These are phyloP conservation scores for Cryptocephalus primarius DNA, from an alignment of 2,888 invertebrate species.

Conservation along the genomic window DNA sequence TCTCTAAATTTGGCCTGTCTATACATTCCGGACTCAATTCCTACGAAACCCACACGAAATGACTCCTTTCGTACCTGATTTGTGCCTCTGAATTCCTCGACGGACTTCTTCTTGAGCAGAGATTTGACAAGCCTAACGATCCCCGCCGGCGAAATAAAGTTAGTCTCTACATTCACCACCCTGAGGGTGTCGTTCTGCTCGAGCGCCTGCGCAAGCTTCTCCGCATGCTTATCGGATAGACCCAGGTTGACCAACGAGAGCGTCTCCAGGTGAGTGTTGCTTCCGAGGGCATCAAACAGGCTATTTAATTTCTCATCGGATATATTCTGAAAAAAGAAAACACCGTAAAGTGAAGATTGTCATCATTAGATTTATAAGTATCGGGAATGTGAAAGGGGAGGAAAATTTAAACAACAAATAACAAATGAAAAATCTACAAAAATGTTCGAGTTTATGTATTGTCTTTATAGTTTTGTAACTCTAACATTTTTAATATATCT, in stretches of 20 bases:
- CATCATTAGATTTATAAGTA: too few species aligned
- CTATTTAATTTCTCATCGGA: slow-evolving; percentile 90
- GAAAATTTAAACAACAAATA: too few species aligned
- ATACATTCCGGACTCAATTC: too few species aligned
- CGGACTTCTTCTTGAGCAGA: slow-evolving; percentile 71
- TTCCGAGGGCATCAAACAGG: slow-evolving; percentile 77
- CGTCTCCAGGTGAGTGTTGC: slow-evolving; percentile 85
- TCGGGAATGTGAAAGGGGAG: too few species aligned
- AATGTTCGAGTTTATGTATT: too few species aligned
- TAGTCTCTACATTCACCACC: slow-evolving; percentile 90
- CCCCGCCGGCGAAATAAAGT: slow-evolving; percentile 86
- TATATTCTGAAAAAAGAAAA: slow-evolving; percentile 64
- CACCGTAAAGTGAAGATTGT: background rate
- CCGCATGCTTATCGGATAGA: slow-evolving; percentile 79
- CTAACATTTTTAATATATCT: too few species aligned
- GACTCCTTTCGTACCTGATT: slow-evolving; percentile 68
- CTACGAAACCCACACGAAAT: too few species aligned
- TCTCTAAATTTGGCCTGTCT: too few species aligned
- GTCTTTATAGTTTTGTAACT: too few species aligned
- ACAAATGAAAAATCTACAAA: too few species aligned
- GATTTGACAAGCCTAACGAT: slow-evolving; percentile 79
- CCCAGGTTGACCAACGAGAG: slow-evolving; percentile 90
- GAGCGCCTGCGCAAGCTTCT: slow-evolving; percentile 71
- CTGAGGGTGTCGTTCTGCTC: slow-evolving; percentile 67
- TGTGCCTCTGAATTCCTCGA: slow-evolving; percentile 92